Evolutionary conservation across 2,113 vertebrate species (phyloP).

Genomic region (Lethenteron camtschaticum): DNA sequence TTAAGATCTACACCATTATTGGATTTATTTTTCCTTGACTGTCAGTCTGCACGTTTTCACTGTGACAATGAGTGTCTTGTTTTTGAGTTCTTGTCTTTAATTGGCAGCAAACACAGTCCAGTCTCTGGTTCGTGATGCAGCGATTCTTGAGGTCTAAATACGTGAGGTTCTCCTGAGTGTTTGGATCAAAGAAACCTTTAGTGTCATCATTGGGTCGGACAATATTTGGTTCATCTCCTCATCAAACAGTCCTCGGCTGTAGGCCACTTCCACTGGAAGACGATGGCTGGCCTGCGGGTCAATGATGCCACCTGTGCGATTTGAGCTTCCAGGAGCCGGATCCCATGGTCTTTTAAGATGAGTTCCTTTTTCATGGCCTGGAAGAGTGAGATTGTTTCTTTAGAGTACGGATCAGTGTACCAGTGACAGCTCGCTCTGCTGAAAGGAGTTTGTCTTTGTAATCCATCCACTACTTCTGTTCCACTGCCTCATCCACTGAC

Average conservation of each 20-base stretch:
- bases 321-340: constrained; percentile 32
- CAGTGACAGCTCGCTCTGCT: constrained; percentile 26
- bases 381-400: constrained; percentile 26
- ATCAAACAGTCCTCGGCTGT: constrained; percentile 19
- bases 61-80: no score
- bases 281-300: constrained; percentile 24
- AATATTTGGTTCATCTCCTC: constrained; percentile 19
- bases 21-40: no score
- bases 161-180: constrained; percentile 30
- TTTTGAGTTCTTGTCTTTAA: constrained; percentile 17
- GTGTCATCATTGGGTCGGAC: constrained; percentile 19
- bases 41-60: no score
- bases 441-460: constrained; percentile 23
- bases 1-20: no score
- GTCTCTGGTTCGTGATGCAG: constrained; percentile 23
- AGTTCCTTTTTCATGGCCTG: constrained; percentile 32
- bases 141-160: constrained; percentile 27
- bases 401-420: constrained; percentile 25
- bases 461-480: constrained; percentile 24
- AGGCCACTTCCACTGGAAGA: constrained; percentile 22
- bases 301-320: constrained; percentile 25
- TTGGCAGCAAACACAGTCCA: constrained; percentile 21
- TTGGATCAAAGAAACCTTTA: constrained; percentile 37
- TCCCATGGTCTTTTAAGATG: constrained; percentile 24
- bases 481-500: constrained; percentile 38